Base-by-base conservation (phyloP, 2,797 vertebrate genomes). In the Coccyzus lansbergi region DNA sequence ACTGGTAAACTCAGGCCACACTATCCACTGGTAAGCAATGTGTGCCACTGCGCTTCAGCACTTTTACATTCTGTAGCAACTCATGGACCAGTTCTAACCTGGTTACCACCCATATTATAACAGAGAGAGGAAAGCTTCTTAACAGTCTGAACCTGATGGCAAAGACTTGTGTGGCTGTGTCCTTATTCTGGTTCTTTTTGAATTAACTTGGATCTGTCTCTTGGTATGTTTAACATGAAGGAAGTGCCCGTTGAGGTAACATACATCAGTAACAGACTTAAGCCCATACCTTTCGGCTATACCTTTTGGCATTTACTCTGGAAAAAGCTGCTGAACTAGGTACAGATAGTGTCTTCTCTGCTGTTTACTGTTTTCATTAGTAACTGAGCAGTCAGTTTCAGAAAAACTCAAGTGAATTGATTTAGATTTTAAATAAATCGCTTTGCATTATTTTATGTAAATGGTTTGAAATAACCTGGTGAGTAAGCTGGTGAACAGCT, bases 1-100 rank as follows among this genome's bases (percentile, higher is more conserved):
- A 99, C 99, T 51, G 99, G 99, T 51, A 99, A 99, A 98, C 98
- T 99, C 85, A 98, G 97, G 78, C 99, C 99, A 49, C 97, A 99
- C 96, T 99, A 99, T 92, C 99, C 99, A n/a, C 97, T 99, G 98
- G 99, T 99, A 98, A 98, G 96, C 95, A 71, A 14, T 38, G 44
- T 40, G 15, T 94, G 22, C 38, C 10, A 3, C 36, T 62, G 33
- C 25, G 12, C 16, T 93, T 19, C 75, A 38, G 60, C 5, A 3
- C 36, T 26, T 11, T 25, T 42, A 1, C 0, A 0, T 83, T 71
- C 62, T 64, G 53, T 62, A 49, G 40, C 62, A 48, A 3, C 29
- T 68, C 5, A 48, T 33, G 33, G 51, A 22, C 24, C 14, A 9
- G 55, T 71, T 31, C 40, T 88, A 64, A 71, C 56, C 44, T 58